These are phyloP conservation scores for Enteromius fasciolatus DNA, from an alignment of 2,797 vertebrate genomes.

Conservation along the genomic window DNA sequence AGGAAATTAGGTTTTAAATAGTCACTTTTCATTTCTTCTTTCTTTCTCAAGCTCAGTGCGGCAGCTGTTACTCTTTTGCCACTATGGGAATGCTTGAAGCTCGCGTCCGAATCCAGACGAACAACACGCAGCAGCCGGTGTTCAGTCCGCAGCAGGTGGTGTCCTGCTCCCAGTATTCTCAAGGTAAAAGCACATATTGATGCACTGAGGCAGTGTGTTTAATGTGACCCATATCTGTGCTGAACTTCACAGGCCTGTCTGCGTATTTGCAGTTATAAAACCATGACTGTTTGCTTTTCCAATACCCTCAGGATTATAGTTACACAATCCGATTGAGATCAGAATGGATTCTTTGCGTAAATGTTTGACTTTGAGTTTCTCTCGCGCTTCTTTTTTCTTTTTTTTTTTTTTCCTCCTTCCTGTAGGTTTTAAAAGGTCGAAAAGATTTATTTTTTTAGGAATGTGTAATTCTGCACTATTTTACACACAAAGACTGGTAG, in stretches of 20 bases:
- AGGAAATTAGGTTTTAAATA: neutral
- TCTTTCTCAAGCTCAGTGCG: constrained; percentile 79
- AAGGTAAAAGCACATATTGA: constrained; percentile 78
- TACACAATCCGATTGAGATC: constrained; percentile 16
- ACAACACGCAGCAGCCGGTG: constrained; percentile 83
- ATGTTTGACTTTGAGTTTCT: neutral
- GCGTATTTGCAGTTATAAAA: constrained; percentile 5
- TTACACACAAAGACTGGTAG: neutral
- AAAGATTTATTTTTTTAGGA: neutral
- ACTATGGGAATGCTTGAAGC: constrained; percentile 94
- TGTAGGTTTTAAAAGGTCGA: neutral
- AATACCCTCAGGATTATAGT: neutral
- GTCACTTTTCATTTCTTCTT: neutral
- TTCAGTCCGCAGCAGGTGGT: constrained; percentile 94
- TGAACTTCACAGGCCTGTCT: neutral
- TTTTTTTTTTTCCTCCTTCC: neutral
- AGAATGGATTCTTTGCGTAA: constrained; percentile 13
- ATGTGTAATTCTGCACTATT: neutral
- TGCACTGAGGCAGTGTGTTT: neutral
- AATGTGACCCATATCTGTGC: neutral
- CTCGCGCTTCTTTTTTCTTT: no score
- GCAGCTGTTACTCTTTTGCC: constrained; percentile 95
- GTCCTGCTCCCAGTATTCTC: constrained; percentile 93
- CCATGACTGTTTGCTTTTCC: constrained; percentile 1
- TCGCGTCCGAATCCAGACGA: constrained; percentile 88